Conservation (phyloP, 2,797 vertebrate genomes). For the Cygnus olor region DNA sequence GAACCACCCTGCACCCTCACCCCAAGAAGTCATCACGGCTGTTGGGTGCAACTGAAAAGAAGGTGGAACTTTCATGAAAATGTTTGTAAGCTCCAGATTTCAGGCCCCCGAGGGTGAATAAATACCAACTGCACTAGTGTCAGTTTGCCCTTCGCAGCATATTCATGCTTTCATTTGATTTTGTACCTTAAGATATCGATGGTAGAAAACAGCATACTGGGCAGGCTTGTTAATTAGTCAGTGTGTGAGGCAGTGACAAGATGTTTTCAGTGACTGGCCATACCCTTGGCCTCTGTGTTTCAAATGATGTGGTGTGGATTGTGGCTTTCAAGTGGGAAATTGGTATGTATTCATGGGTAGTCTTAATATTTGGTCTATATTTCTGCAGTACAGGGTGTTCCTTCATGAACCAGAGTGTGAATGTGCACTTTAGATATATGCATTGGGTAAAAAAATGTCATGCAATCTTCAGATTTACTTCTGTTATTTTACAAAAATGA, state of each 20-base stretch:
- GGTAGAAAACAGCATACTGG: not conserved
- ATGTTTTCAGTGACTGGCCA: not conserved
- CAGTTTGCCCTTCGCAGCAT: not conserved
- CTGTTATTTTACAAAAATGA: not conserved
- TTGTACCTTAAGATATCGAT: not conserved
- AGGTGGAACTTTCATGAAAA: not conserved
- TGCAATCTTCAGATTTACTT: not conserved
- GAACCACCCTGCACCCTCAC: not conserved
- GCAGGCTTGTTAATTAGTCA: not conserved
- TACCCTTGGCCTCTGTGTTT: not conserved
- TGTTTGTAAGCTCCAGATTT: not conserved
- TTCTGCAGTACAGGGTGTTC: not conserved
- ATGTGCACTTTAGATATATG: not conserved
- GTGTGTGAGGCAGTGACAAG: not conserved
- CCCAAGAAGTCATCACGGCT: rapidly evolving
- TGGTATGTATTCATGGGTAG: not conserved
- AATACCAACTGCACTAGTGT: not conserved
- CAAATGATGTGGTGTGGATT: not conserved
- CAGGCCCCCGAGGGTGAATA: not conserved
- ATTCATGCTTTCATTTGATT: not conserved
- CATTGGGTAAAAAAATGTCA: not conserved
- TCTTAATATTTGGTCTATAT: not conserved
- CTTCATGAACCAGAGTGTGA: not conserved
- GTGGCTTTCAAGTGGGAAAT: not conserved
- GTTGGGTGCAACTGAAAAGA: not conserved